Evolutionary conservation across 2,797 vertebrate species (phyloP).

Genomic region (Mareca penelope): DNA sequence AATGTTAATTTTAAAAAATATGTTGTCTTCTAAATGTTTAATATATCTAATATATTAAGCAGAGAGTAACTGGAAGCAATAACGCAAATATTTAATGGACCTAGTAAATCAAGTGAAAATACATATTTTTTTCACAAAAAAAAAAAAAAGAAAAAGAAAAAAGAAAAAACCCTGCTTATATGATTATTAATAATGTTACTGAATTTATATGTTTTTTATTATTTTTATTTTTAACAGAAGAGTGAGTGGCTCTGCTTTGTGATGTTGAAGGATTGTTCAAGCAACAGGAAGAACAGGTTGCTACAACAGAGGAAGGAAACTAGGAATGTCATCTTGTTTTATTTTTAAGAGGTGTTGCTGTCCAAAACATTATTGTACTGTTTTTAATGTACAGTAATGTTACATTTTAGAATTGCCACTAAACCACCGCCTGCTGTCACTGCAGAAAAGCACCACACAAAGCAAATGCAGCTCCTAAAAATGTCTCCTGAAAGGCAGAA

Average conservation of each 20-base stretch:
- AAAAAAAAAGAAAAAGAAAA: neutral
- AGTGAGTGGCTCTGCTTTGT: neutral
- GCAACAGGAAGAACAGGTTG: neutral
- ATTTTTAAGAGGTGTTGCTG: neutral
- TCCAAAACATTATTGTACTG: neutral
- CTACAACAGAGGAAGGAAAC: neutral
- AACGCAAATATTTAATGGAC: neutral
- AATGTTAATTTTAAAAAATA: neutral
- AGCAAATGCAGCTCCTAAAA: constrained; percentile 19
- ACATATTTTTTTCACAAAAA: neutral
- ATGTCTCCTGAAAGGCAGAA: neutral
- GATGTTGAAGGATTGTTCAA: neutral
- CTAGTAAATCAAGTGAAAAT: constrained; percentile 1
- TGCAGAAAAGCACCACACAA: constrained; percentile 1
- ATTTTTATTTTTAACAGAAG: neutral
- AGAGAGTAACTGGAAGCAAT: neutral
- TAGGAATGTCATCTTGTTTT: neutral
- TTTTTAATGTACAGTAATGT: neutral
- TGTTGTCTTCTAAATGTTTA: neutral
- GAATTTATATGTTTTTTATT: neutral
- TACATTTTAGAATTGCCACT: constrained; percentile 44
- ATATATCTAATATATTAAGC: neutral
- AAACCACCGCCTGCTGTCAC: constrained; percentile 7
- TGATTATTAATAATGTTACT: neutral
- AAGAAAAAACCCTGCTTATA: rapidly evolving